Base-by-base conservation (phyloP, 1,140 invertebrate genomes). In the Hycleus cichorii region DNA sequence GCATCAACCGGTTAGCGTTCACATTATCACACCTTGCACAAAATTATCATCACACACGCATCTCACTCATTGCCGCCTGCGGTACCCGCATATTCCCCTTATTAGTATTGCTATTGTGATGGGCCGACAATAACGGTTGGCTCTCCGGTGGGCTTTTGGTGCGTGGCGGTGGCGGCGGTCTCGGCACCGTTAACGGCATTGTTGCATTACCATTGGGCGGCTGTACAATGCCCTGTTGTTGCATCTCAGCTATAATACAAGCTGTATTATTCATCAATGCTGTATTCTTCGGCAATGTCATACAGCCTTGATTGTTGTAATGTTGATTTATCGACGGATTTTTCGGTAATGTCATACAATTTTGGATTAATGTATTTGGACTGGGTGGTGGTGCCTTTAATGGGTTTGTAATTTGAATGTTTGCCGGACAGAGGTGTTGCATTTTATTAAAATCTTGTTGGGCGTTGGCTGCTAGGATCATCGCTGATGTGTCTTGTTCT, bases 61-160 rank as follows among this genome's bases (percentile, higher is more conserved):
- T 90, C 75, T 90, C 88, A 50, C 83, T 86, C 75, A 89, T 89
- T 10, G 86, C 83, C 25, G 86, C 84, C 69, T 88, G 86, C 39
- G 86, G 85, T 53, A 88, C 79, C 64, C 85, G 80, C 59, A 76
- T 72, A 45, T 69, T 69, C n/a, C 64, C 64, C 58, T 71, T 71
- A 45, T 64, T 59, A 12, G 57, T 24, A 10, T 51, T 55, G 32
- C 47, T 63, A 50, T 68, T 68, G 47, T 64, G 62, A 43, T 64
- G 59, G 25, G 64, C 54, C 54, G 77, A 74, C 48, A 81, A 71
- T 44, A 81, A 69, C 2, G 81, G 80, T 63, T 81, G 80, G 47
- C 76, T 79, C 65, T 83, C 80, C 3, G 79, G 76, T 10, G 80
- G 80, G 59, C 76, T 80, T 63, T 79, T 80, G n/a, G 74, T 66